phyloP scores from a whole-genome alignment of 1,140 invertebrate species.

The Acyrthosiphon pisum region DNA sequence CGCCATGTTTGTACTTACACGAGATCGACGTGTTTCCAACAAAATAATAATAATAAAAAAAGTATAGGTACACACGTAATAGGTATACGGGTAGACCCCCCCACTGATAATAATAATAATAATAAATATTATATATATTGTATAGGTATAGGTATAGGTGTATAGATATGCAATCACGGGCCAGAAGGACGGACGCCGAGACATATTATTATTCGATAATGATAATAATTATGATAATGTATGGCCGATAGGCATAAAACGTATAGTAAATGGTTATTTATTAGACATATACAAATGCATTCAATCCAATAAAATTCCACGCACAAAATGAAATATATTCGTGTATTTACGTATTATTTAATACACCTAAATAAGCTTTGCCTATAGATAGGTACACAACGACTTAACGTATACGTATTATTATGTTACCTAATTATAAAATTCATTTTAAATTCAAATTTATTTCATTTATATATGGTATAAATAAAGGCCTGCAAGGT shows the following conservation, averaged over 20 bases:
- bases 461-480: neutral
- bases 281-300: neutral
- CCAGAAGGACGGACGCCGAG: neutral
- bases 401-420: neutral
- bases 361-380: neutral
- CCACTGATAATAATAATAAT: neutral
- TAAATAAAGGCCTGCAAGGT: neutral
- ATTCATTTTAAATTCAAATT: no score
- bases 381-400: neutral
- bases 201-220: neutral
- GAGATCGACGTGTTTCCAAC: slow-evolving; percentile 47
- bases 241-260: neutral
- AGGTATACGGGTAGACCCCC: neutral
- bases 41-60: slow-evolving; percentile 30
- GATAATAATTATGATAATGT: neutral
- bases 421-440: neutral
- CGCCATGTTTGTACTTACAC: slow-evolving; percentile 57
- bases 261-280: neutral
- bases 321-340: neutral
- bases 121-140: neutral
- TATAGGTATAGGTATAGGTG: neutral
- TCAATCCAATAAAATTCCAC: neutral
- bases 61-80: slow-evolving; percentile 14
- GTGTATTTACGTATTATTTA: neutral
- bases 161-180: neutral